A percentile compares a stretch with the other conserved stretches of the same genome.
Conservation (phyloP, 2,797 vertebrate species). For the Cyclopterus lumpus region DNA sequence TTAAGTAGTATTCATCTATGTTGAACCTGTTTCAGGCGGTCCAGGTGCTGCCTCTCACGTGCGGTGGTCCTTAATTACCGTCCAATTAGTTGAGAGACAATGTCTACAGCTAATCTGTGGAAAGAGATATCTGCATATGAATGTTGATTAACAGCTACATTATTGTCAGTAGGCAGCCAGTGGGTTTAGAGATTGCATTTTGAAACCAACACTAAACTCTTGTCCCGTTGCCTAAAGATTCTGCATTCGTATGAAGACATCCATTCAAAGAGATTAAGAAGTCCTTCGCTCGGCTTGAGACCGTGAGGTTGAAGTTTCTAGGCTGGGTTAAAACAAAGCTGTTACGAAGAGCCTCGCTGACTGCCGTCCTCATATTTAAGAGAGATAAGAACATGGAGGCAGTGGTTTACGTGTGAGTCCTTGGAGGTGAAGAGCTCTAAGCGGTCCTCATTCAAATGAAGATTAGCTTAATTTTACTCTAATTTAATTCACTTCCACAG, state of each 20-base stretch:
- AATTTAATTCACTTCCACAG: constrained; percentile 61
- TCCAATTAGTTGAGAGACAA: not conserved
- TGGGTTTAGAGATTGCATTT: not conserved
- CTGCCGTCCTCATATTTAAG: constrained; percentile 40
- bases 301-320: constrained; percentile 20
- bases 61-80: not conserved
- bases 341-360: constrained; percentile 49
- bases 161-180: not conserved
- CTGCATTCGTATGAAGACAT: not conserved
- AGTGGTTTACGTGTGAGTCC: constrained; percentile 34
- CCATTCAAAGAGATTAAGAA: not conserved
- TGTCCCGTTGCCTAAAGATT: not conserved
- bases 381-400: constrained; percentile 22
- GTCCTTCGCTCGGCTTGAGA: constrained; percentile 23
- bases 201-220: not conserved
- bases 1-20: not conserved
- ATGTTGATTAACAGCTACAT: not conserved
- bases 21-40: constrained; percentile 26
- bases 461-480: constrained; percentile 59
- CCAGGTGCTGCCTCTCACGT: not conserved
- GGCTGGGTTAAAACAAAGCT: constrained; percentile 36
- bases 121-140: not conserved
- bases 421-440: constrained; percentile 45
- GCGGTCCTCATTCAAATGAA: constrained; percentile 46
- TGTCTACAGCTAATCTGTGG: not conserved